Conservation (phyloP, 2,888 invertebrate genomes). For the Pristionchus entomophagus region DNA sequence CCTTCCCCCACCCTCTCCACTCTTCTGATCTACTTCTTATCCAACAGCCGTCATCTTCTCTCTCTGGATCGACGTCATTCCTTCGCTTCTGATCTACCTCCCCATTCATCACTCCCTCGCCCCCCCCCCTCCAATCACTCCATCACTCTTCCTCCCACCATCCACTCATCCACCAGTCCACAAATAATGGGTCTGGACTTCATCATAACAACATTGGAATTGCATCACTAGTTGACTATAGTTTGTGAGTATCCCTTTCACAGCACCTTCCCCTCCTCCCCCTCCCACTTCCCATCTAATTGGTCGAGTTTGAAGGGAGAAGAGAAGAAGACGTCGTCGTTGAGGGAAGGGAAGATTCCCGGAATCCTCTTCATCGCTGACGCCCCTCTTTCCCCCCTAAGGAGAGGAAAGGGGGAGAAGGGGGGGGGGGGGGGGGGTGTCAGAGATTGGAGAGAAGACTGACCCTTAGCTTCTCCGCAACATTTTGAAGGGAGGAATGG, state of each 20-base stretch:
- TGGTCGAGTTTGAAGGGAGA: neutral
- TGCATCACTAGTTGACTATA: neutral
- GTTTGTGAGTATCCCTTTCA: no score
- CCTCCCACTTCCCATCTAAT: neutral
- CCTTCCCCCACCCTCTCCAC: neutral
- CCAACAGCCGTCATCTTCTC: neutral
- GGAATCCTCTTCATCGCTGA: neutral
- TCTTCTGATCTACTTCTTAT: neutral
- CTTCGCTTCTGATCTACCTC: neutral
- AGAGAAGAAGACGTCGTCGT: neutral
- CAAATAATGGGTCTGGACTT: neutral
- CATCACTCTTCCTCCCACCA: neutral
- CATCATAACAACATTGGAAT: neutral
- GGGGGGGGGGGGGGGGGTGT: no score
- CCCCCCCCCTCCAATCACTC: no score
- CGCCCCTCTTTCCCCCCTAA: neutral
- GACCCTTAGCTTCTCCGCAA: neutral
- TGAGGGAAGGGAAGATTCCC: neutral
- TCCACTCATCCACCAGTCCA: neutral
- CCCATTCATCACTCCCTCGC: neutral
- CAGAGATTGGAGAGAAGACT: neutral
- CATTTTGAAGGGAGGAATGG: neutral
- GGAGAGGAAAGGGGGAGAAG: no score
- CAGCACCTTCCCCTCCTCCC: neutral
- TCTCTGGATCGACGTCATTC: neutral